A percentile compares a stretch with the other conserved stretches of the same genome.
phyloP scores from a whole-genome alignment of 2,797 vertebrate species.

The Gallirallus australis region DNA sequence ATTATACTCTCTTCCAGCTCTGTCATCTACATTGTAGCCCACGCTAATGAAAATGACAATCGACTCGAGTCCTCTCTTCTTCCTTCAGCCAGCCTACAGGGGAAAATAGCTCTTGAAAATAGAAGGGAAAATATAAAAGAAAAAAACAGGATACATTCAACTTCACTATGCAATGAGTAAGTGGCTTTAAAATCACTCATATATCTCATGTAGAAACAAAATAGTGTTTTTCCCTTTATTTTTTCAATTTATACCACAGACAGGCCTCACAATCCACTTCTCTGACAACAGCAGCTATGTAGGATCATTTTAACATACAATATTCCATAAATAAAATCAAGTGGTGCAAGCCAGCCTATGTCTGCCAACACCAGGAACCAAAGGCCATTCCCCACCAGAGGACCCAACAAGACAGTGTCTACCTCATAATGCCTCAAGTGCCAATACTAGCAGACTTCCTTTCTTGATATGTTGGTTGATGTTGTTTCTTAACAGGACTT shows the following conservation, averaged over 20 bases:
- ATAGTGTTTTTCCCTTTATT: background rate
- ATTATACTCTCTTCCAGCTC: background rate
- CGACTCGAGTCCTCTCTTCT: background rate
- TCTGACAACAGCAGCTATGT: background rate
- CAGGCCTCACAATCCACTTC: background rate
- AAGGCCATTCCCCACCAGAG: background rate
- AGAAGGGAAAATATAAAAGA: background rate
- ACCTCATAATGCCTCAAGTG: background rate
- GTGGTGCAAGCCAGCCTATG: background rate
- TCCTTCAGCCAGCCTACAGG: conserved; percentile 21
- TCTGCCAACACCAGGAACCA: background rate
- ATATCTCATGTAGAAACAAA: background rate
- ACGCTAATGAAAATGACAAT: conserved; percentile 20
- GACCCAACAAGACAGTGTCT: background rate
- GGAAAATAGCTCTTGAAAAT: background rate
- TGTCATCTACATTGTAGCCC: background rate
- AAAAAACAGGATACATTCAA: background rate
- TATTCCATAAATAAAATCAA: background rate
- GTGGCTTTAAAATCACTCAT: background rate
- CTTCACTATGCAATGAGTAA: background rate
- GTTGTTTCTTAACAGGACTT: background rate
- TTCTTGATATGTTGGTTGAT: background rate
- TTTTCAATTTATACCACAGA: background rate
- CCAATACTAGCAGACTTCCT: background rate
- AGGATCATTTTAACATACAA: background rate